Evolutionary conservation across 1,140 invertebrate genomes (phyloP), one percentile per base, ranked within the genome.

Genomic region (Zaprionus davidi): DNA sequence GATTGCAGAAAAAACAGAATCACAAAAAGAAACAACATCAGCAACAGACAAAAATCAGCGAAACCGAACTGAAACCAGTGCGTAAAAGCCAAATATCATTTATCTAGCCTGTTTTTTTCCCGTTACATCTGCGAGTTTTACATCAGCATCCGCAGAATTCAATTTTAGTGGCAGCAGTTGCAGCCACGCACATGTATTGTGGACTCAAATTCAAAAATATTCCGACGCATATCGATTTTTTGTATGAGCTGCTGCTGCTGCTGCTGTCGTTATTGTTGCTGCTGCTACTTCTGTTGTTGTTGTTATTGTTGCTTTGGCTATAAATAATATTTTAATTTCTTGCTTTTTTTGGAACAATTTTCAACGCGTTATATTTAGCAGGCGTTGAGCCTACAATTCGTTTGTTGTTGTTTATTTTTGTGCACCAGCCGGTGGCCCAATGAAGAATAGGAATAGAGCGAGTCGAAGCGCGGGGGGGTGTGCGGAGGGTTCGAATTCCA

Each of bases 291-390:
- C 2, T 44, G 58, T 12, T 56, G 28, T n/a, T 46, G 63, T 34
- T 31, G 26, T 28, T 28, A 5, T 26, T 28, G 31, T 58, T 70
- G 79, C 78, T 73, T 74, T 82, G 66, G 73, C 83, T 88, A 87
- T 87, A 87, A 87, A 87, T 87, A 87, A 87, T 87, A 83, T 88
- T 87, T 79, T 81, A 84, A 88, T 87, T 87, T 88, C 79, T 76
- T 28, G 77, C 84, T 88, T 83, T 87, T 88, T 87, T 87, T 79
- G 85, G 78, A 82, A 88, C 73, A 88, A 84, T 81, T 88, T 77
- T 55, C 76, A 84, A 68, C 51, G 78, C 60, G 66, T 79, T 87
- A 87, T 87, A 84, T 87, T 88, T 87, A 87, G 85, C 77, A 76
- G 71, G 71, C 84, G 78, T 76, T 88, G 74, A 66, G 83, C 83